Percentiles rank a stretch among this genome's conserved stretches.
phyloP scores from a whole-genome alignment of 2,797 vertebrate species.

The Megalops cyprinoides region DNA sequence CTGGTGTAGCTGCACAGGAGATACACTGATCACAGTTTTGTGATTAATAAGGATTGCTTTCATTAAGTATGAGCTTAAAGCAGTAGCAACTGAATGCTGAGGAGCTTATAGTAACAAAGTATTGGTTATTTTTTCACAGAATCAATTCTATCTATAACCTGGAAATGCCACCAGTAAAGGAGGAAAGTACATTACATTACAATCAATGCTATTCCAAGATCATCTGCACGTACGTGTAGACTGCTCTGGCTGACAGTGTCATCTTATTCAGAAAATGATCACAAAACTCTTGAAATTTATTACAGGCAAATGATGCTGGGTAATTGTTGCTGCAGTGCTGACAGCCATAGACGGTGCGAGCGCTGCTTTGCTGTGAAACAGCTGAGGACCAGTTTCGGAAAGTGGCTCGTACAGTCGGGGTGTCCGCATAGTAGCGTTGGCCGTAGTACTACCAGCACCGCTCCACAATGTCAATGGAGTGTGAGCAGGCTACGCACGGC shows the following conservation, averaged over 20 bases:
- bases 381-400: neutral
- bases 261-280: neutral
- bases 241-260: constrained; percentile 42
- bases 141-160: neutral
- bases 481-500: constrained; percentile 53
- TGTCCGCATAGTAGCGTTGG: neutral
- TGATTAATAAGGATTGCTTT: constrained; percentile 40
- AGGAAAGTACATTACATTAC: constrained; percentile 34
- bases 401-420: neutral
- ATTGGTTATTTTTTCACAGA: neutral
- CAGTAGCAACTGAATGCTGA: constrained; percentile 27
- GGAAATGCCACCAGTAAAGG: neutral
- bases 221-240: neutral
- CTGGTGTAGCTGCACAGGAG: constrained; percentile 43
- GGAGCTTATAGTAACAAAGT: neutral
- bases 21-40: constrained; percentile 24
- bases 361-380: too few species aligned
- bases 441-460: constrained; percentile 49
- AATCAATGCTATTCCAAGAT: constrained; percentile 37
- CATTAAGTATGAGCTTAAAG: constrained; percentile 35
- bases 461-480: constrained; percentile 71
- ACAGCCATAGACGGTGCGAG: too few species aligned
- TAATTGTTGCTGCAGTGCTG: too few species aligned
- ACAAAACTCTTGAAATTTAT: too few species aligned
- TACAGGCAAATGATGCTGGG: too few species aligned